Conservation (phyloP, 2,888 invertebrate genomes). For the Cataglyphis cursor region DNA sequence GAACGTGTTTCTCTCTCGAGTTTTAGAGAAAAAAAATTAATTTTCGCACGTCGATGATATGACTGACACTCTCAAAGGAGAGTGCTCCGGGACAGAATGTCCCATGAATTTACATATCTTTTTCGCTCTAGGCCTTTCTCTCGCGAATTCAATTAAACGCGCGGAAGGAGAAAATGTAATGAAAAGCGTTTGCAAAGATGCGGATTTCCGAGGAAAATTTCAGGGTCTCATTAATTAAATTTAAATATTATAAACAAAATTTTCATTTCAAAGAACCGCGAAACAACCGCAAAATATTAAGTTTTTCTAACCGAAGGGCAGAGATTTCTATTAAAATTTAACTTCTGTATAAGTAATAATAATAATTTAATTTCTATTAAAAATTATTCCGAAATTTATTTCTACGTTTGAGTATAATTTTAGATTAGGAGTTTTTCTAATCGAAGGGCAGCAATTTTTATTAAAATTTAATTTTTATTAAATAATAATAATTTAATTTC, state of each 20-base stretch:
- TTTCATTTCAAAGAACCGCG: constrained; percentile 28
- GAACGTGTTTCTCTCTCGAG: neutral
- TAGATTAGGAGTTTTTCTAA: neutral
- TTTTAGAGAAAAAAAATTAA: constrained; percentile 28
- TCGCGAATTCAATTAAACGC: constrained; percentile 50
- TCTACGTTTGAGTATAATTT: too few relatives aligned
- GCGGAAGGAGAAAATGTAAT: constrained; percentile 20
- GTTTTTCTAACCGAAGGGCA: too few relatives aligned
- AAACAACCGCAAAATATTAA: neutral
- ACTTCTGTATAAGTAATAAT: too few relatives aligned
- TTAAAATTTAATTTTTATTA: too few relatives aligned
- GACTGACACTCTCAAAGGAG: constrained; percentile 23
- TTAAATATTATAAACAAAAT: constrained; percentile 34
- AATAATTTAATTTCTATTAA: too few relatives aligned
- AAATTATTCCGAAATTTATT: too few relatives aligned
- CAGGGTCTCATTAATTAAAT: constrained; percentile 39
- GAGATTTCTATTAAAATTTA: too few relatives aligned
- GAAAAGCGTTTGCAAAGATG: constrained; percentile 34
- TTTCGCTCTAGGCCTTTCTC: neutral
- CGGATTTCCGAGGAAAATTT: constrained; percentile 20
- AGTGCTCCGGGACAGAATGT: neutral
- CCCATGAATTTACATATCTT: constrained; percentile 20
- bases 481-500: neutral
- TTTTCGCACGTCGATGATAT: constrained; percentile 13
- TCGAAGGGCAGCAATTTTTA: neutral